Percentiles rank a stretch among this genome's conserved stretches.
phyloP scores from a whole-genome alignment of 2,113 vertebrate species.

The Epinephelus fuscoguttatus region DNA sequence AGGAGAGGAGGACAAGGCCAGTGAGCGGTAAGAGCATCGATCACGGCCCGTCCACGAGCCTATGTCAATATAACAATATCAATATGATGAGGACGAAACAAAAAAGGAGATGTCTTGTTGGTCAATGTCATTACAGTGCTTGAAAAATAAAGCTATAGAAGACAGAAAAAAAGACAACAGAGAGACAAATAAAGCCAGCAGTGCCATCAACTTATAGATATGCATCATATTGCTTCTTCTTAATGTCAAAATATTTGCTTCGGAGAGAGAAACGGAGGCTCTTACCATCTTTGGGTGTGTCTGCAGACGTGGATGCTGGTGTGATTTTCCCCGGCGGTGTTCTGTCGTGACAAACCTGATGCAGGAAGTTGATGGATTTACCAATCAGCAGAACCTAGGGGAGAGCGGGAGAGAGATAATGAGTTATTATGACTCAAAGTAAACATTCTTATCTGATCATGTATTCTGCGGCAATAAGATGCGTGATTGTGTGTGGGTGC shows the following conservation, averaged over 20 bases:
- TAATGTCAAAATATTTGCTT: neutral
- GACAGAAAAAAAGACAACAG: neutral
- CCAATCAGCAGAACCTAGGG: conserved; percentile 95
- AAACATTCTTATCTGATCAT: too few relatives aligned
- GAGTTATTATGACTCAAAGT: neutral
- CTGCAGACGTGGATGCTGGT: conserved; percentile 88
- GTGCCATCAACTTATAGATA: neutral
- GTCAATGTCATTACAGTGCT: neutral
- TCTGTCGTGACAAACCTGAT: conserved; percentile 97
- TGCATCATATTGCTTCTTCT: neutral
- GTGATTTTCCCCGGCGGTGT: conserved; percentile 92
- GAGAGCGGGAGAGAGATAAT: neutral
- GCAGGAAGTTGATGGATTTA: conserved; percentile 99
- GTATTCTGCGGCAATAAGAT: neutral
- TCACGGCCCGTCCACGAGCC: conserved; percentile 32
- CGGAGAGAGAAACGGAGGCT: neutral
- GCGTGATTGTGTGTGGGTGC: neutral
- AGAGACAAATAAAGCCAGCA: neutral
- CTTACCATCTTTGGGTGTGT: conserved; percentile 93
- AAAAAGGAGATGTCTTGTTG: conserved; percentile 22
- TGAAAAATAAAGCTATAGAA: too few relatives aligned
- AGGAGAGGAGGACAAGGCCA: conserved; percentile 57
- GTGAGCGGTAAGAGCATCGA: conserved; percentile 71
- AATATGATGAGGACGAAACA: conserved; percentile 20
- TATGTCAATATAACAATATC: conserved; percentile 52